Evolutionary conservation across 2,888 invertebrate species (phyloP), one percentile per base, ranked within the genome.

Genomic region (Campoplex nolae): DNA sequence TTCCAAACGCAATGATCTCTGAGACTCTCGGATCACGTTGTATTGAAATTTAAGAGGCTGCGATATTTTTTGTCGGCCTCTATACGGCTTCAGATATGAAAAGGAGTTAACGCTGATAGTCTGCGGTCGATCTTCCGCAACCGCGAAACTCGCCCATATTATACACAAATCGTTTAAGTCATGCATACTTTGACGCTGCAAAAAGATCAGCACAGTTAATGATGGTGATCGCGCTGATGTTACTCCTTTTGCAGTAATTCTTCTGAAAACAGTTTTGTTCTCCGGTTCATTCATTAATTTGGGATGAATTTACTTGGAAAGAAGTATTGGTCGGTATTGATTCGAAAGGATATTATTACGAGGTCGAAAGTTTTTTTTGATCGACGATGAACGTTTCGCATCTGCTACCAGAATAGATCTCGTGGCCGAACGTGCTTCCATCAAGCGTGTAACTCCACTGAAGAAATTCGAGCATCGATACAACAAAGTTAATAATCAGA

Each of bases 401-500:
- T 54, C 68, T 78, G 68, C 68, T 6, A 38, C 56, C 23, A 28
- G 67, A 54, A 42, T 16, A 8, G 9, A 67, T 38, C 35, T 42
- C 32, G 23, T 23, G 6, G 35, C 23, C 35, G 54, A 54, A 35
- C 38, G 68, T 35, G 58, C 3, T 18, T 51, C 9, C 28, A 16
- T 8, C 6, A 32, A 62, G 32, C 32, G 28, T 28, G 23, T 28
- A 70, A 18, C 75, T 70, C 71, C 71, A 75, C 82, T 82, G 42
- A 79, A 45, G 62, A 83, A 80, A 83, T 70, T 80, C 65, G 71
- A 81, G 73, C 70, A 23, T 35, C 7, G 81, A 70, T 65, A 62
- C 13, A 80, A 48, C 71, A 11, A 28, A 71, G 81, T 70, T 70
- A 76, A 73, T 73, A 62, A 79, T 84, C 51, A 74, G 67, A 51